Evolutionary conservation across 2,113 vertebrate genomes (phyloP).

Genomic region (Orthonyx spaldingii): DNA sequence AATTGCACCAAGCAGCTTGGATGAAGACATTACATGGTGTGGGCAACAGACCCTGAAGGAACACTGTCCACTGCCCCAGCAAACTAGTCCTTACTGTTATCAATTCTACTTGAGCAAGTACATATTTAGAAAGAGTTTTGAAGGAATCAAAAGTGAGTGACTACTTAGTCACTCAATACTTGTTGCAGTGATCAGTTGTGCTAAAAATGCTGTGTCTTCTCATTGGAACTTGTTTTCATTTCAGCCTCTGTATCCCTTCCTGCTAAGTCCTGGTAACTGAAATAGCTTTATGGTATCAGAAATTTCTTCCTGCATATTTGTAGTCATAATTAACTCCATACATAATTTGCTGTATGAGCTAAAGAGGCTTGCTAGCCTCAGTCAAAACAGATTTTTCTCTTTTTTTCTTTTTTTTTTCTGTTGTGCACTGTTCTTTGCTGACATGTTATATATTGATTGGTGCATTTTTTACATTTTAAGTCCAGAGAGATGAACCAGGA

Average conservation of each 20-base stretch:
- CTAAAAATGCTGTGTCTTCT: not conserved
- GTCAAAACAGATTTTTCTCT: not conserved
- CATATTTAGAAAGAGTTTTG: not conserved
- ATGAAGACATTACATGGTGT: not conserved
- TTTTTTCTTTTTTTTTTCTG: not conserved
- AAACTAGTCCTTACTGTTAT: not conserved
- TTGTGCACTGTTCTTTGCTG: not conserved
- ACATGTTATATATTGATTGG: not conserved
- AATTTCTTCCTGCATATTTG: not conserved
- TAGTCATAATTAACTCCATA: not conserved
- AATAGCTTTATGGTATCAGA: not conserved
- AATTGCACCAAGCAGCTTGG: not conserved
- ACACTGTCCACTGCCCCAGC: not conserved
- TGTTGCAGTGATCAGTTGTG: not conserved
- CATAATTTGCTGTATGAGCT: not conserved
- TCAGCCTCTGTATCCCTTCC: not conserved
- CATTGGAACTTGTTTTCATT: not conserved
- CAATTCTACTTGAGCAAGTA: not conserved
- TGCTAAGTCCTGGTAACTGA: not conserved
- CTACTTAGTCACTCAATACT: not conserved
- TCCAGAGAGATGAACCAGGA: not conserved
- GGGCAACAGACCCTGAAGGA: not conserved
- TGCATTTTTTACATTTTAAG: not conserved
- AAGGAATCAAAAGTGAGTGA: not conserved
- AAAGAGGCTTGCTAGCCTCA: not conserved